Conservation (phyloP, 2,888 invertebrate genomes). For the Zygothrica quintamaculata region DNA sequence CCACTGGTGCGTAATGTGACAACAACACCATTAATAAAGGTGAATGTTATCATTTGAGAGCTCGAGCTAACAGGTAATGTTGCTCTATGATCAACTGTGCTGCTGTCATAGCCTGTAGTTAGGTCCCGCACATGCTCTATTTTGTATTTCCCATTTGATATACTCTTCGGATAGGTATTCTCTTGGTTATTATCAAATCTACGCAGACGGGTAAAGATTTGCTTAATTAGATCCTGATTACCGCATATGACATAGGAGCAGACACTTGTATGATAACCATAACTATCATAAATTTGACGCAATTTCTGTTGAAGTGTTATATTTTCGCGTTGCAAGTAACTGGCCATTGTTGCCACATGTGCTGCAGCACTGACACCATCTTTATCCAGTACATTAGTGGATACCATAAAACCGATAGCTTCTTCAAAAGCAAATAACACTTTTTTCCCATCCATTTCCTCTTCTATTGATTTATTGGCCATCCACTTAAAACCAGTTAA, state of each 20-base stretch:
- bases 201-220: slow-evolving; percentile 93
- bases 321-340: slow-evolving; percentile 88
- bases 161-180: slow-evolving; percentile 89
- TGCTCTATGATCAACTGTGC: slow-evolving; percentile 89
- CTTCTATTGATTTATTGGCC: slow-evolving; percentile 92
- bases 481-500: slow-evolving; percentile 99
- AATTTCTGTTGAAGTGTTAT: slow-evolving; percentile 88
- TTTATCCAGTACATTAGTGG: slow-evolving; percentile 95
- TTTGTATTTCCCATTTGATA: slow-evolving; percentile 87
- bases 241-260: slow-evolving; percentile 96
- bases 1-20: slow-evolving; percentile 97
- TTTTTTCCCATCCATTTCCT: slow-evolving; percentile 89
- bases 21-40: slow-evolving; percentile 93
- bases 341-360: slow-evolving; percentile 90
- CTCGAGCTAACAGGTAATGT: slow-evolving; percentile 88
- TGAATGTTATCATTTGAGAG: slow-evolving; percentile 97
- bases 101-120: slow-evolving; percentile 91
- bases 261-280: slow-evolving; percentile 94
- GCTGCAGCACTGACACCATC: slow-evolving; percentile 97
- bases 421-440: slow-evolving; percentile 99
- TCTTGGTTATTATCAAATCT: slow-evolving; percentile 86
- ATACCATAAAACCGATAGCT: slow-evolving; percentile 99
- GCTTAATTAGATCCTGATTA: slow-evolving; percentile 88
- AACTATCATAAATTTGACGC: slow-evolving; percentile 91
- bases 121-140: slow-evolving; percentile 93